Base-by-base conservation (phyloP, 2,113 vertebrate genomes). In the Gobius niger region DNA sequence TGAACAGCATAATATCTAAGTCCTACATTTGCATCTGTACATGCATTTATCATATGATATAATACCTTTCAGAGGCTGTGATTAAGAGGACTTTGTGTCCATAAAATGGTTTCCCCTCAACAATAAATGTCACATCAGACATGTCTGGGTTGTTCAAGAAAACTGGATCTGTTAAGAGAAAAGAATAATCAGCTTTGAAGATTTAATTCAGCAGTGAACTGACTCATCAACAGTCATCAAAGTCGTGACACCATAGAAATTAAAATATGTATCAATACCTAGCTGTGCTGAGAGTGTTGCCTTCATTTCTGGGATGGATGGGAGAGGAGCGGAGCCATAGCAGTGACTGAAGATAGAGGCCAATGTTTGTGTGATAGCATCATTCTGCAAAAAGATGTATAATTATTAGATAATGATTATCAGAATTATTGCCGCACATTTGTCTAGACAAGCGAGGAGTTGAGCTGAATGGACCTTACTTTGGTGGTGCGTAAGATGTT, bases 141-240 rank as follows among this genome's bases (percentile, higher is more conserved):
- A 99, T 99, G 72, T 99, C 98, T 67, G 92, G 94, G 75, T 99
- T 99, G 81, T 99, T 99, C 76, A 99, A 88, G 73, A 99, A 99
- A 85, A 98, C 96, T 63, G 96, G 96, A 79, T 99, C 98, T 99
- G 80, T 14, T 54, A 24, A 19, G 24, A 34, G 3, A 34, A 34
- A 34, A 34, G 24, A 3, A 34, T 34, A 34, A 3, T 34, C 24
- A 34, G 24, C 24, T 34, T 34, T 34, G 24, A 34, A 34, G 24
- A 34, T 34, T 34, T 2, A 34, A 34, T 34, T 34, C 24, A 34
- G 5, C 24, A 34, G 24, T 34, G 24, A 34, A 34, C 24, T 34
- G 24, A 34, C 2, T 34, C 24, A 34, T 34, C 24, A 34, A 34
- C 24, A 34, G 24, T 34, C 24, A 34, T 3, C 5, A 34, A 34